These are phyloP conservation scores for Drepanosiphum platanoidis DNA, from an alignment of 2,888 invertebrate species.

Conservation along the genomic window DNA sequence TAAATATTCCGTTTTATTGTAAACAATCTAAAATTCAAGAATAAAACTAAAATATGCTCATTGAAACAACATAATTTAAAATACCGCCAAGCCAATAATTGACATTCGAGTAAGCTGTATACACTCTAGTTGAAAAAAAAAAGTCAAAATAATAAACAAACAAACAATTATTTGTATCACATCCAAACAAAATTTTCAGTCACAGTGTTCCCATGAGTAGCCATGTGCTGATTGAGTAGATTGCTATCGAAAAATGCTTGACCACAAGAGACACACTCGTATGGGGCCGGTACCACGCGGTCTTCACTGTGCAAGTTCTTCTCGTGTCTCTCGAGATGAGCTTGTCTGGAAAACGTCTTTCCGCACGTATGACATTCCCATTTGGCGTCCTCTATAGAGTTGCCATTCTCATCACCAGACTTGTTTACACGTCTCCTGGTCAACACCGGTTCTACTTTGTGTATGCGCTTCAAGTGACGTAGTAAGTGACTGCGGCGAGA, in stretches of 20 bases:
- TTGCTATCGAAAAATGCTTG: conserved; percentile 65
- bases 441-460: conserved; percentile 63
- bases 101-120: not conserved
- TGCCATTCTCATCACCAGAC: conserved; percentile 63
- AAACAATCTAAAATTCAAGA: not conserved
- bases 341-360: conserved; percentile 65
- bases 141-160: conserved; percentile 68
- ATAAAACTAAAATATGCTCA: not conserved
- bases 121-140: conserved; percentile 62
- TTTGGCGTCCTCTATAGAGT: conserved; percentile 59
- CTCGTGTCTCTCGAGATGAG: conserved; percentile 65
- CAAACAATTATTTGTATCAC: conserved; percentile 61
- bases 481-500: conserved; percentile 65
- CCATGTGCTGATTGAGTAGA: conserved; percentile 65
- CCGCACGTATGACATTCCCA: conserved; percentile 64
- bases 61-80: conserved; percentile 6
- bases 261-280: conserved; percentile 65
- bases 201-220: conserved; percentile 65
- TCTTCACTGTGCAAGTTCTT: conserved; percentile 63
- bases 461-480: conserved; percentile 65
- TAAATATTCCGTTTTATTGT: not conserved
- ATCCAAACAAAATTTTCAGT: conserved; percentile 65
- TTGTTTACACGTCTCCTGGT: conserved; percentile 47
- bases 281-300: conserved; percentile 54
- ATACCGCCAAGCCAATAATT: not conserved